Evolutionary conservation across 2,113 vertebrate species (phyloP).

Genomic region (Toxotes jaculatrix): DNA sequence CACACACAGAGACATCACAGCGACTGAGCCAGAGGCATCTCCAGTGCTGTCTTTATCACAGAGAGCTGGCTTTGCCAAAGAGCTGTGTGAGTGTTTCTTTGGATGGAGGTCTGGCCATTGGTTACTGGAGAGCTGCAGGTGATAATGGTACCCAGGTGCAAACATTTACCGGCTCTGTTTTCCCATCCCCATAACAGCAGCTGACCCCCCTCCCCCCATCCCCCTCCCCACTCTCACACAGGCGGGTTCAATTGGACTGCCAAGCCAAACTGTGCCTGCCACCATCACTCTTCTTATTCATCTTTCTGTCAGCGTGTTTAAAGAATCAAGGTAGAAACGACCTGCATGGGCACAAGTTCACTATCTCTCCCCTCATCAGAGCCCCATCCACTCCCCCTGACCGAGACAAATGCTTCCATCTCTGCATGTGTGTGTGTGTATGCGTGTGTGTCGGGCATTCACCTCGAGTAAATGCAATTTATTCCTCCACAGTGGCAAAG

Average conservation of each 20-base stretch:
- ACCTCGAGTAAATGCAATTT: constrained; percentile 71
- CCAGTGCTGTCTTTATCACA: constrained; percentile 25
- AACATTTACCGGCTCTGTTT: constrained; percentile 54
- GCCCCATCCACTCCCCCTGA: neutral
- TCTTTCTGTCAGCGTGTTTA: constrained; percentile 58
- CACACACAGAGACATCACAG: constrained; percentile 35
- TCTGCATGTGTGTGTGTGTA: constrained; percentile 15
- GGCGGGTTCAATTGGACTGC: constrained; percentile 47
- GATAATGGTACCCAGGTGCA: constrained; percentile 65
- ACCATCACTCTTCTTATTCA: constrained; percentile 59
- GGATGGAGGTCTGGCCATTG: constrained; percentile 38
- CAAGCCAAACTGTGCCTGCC: constrained; percentile 38
- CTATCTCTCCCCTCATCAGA: constrained; percentile 45
- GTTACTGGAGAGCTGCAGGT: constrained; percentile 40
- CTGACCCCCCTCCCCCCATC: constrained; percentile 16
- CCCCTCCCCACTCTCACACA: constrained; percentile 14
- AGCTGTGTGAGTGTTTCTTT: constrained; percentile 29
- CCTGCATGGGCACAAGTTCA: constrained; percentile 30
- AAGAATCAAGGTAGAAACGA: constrained; percentile 53
- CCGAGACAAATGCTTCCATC: constrained; percentile 45
- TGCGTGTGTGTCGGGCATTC: constrained; percentile 51
- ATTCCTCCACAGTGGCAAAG: constrained; percentile 69
- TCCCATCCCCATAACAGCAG: constrained; percentile 38
- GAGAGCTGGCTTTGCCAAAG: constrained; percentile 13
- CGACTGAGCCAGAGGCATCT: constrained; percentile 14